These are phyloP conservation scores for Margaritifera margaritifera DNA, from an alignment of 2,888 invertebrate genomes.

Conservation along the genomic window DNA sequence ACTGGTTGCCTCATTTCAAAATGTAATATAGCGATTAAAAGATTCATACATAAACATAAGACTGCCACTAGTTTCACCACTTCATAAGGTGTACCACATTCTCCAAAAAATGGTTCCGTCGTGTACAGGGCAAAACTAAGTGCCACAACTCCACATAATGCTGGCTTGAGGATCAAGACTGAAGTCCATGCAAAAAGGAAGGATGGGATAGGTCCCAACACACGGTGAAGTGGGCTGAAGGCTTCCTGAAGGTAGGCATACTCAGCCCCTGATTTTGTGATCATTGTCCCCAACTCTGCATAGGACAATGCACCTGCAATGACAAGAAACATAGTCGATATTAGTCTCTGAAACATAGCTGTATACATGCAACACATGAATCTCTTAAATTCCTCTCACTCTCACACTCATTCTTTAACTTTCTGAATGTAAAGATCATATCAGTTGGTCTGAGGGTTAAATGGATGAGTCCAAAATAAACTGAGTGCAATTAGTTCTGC, in stretches of 20 bases:
- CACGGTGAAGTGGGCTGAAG: conserved; percentile 46
- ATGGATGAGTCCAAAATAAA: no score
- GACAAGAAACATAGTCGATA: conserved; percentile 6
- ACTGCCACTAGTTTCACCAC: conserved; percentile 57
- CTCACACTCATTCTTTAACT: no score
- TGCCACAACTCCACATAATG: conserved; percentile 73
- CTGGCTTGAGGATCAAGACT: conserved; percentile 70
- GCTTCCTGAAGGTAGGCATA: conserved; percentile 79
- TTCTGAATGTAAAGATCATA: no score
- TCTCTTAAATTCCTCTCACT: no score
- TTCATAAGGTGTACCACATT: conserved; percentile 53
- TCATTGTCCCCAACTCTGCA: conserved; percentile 86
- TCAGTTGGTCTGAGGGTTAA: no score
- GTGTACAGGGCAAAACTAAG: conserved; percentile 74
- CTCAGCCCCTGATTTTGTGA: conserved; percentile 87
- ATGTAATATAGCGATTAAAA: background rate
- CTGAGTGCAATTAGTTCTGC: no score
- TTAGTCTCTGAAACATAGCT: no score
- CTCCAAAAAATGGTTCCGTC: conserved; percentile 63
- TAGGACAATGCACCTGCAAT: conserved; percentile 83
- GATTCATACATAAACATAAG: conserved; percentile 58
- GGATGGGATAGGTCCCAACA: conserved; percentile 74
- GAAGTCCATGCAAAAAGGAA: conserved; percentile 77
- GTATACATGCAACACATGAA: no score
- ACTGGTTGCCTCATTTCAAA: background rate